Conservation (phyloP, 1,140 invertebrate genomes). For the Oreohelix idahoensis region DNA sequence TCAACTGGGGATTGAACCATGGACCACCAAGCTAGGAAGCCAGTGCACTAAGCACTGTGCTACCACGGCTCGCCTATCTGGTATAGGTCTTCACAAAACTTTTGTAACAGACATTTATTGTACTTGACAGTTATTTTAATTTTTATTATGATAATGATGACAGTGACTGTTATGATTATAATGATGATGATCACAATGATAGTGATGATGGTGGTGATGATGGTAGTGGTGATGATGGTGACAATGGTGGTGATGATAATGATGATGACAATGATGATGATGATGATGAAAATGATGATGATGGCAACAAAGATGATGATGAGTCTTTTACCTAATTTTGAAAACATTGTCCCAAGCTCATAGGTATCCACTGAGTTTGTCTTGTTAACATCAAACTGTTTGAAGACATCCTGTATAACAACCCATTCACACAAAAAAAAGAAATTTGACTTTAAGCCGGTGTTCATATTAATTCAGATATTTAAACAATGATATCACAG, state of each 20-base stretch:
- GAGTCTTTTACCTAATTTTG: conserved; percentile 51
- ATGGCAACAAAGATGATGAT: background rate
- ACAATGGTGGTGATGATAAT: background rate
- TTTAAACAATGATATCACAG: no score
- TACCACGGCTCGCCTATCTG: no score
- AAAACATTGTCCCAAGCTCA: conserved; percentile 56
- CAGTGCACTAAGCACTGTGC: no score
- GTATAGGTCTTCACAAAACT: no score
- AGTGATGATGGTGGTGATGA: background rate
- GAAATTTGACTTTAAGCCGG: no score
- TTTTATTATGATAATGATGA: no score
- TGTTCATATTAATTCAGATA: no score
- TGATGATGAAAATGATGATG: background rate
- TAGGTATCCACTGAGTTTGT: conserved; percentile 54
- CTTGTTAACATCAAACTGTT: conserved; percentile 57
- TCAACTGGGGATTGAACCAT: no score
- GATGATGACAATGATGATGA: background rate
- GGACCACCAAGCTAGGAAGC: no score
- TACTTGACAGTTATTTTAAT: no score
- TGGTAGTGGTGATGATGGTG: background rate
- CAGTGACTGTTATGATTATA: background rate
- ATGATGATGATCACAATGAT: background rate
- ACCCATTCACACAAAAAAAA: no score
- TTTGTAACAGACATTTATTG: no score
- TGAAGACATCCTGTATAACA: conserved; percentile 56